A percentile compares a stretch with the other conserved stretches of the same genome.
phyloP scores from a whole-genome alignment of 2,888 invertebrate species.

The Muschampia plurimacula region DNA sequence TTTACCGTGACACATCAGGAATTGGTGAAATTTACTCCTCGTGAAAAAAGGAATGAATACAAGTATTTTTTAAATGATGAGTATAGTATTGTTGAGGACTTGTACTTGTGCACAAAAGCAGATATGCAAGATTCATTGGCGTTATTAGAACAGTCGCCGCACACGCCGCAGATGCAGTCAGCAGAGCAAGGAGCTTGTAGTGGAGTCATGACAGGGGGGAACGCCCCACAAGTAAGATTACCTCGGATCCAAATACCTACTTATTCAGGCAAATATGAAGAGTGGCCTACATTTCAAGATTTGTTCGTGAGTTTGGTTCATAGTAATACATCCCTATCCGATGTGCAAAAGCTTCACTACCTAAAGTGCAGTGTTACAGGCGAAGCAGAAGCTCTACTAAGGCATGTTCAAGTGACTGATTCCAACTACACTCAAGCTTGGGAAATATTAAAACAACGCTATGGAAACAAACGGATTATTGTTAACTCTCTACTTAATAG shows the following conservation, averaged over 20 bases:
- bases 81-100: not conserved
- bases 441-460: not conserved
- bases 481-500: slow-evolving; percentile 5
- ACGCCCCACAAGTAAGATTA: too few species aligned
- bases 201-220: too few species aligned
- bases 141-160: not conserved
- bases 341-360: slow-evolving; percentile 39
- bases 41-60: not conserved
- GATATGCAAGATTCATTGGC: slow-evolving; percentile 10
- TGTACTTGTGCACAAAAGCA: slow-evolving; percentile 12
- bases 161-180: not conserved
- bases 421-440: slow-evolving; percentile 23
- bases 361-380: slow-evolving; percentile 28
- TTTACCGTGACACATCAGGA: too few species aligned
- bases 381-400: slow-evolving; percentile 28
- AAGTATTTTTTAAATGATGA: slow-evolving; percentile 16
- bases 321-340: slow-evolving; percentile 17
- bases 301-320: slow-evolving; percentile 23
- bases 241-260: too few species aligned
- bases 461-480: slow-evolving; percentile 15
- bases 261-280: not conserved
- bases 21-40: too few species aligned
- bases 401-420: slow-evolving; percentile 31
- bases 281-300: slow-evolving; percentile 27
- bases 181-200: too few species aligned